These are phyloP conservation scores for Pocota personata DNA, from an alignment of 2,888 invertebrate genomes.

Conservation along the genomic window DNA sequence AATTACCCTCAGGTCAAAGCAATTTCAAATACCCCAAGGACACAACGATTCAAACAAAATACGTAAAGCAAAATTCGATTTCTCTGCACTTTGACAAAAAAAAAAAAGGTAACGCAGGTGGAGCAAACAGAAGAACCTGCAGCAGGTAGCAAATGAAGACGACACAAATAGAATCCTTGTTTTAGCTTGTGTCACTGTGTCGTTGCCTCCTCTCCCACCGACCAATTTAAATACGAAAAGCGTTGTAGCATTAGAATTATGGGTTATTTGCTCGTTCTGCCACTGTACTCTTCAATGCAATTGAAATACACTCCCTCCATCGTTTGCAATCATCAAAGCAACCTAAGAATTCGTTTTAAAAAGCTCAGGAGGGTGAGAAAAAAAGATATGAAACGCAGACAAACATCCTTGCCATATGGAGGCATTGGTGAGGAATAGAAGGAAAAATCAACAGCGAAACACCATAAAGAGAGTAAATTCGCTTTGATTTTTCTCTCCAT, in stretches of 20 bases:
- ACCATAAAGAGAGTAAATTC: conserved; percentile 1
- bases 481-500: conserved; percentile 14
- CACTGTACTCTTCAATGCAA: neutral
- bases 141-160: neutral
- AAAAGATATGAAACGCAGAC: neutral
- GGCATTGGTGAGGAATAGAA: neutral
- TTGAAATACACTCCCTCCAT: neutral
- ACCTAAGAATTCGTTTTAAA: neutral
- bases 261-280: neutral
- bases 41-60: conserved; percentile 12
- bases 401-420: neutral
- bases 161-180: conserved; percentile 23
- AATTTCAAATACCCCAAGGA: conserved; percentile 37
- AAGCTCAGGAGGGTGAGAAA: neutral
- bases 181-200: conserved; percentile 6
- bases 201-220: neutral
- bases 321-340: conserved; percentile 11
- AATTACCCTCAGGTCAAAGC: conserved; percentile 47
- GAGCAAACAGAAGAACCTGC: conserved; percentile 7
- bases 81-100: conserved; percentile 1
- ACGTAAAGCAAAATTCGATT: conserved; percentile 23
- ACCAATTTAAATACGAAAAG: conserved; percentile 21
- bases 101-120: neutral
- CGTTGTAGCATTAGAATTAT: conserved; percentile 25
- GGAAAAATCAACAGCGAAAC: conserved; percentile 13